Percentiles rank a stretch among this genome's conserved stretches.
Evolutionary conservation across 2,797 vertebrate genomes (phyloP).

Genomic region (Brachyalestes nurse): DNA sequence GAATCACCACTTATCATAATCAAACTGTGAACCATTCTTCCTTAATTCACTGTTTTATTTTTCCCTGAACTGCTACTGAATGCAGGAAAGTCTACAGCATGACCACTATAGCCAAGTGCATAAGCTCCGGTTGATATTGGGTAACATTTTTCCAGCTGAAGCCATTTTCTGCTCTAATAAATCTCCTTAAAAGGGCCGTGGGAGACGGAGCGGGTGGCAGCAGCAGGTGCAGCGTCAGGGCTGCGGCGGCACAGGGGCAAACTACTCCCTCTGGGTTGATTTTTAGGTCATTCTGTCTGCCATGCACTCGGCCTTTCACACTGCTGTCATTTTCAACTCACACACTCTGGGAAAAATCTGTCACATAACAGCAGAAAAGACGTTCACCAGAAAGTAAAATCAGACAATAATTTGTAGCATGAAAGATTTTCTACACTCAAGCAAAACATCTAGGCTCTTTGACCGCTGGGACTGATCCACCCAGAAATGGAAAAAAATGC

Average conservation of each 20-base stretch:
- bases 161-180: constrained; percentile 44
- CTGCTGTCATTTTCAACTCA: background rate
- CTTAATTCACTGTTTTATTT: background rate
- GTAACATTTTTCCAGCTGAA: constrained; percentile 4
- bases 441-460: background rate
- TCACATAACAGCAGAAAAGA: constrained; percentile 7
- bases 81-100: background rate
- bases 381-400: background rate
- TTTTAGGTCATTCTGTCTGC: constrained; percentile 45
- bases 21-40: background rate
- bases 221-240: constrained; percentile 26
- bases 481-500: background rate
- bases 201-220: constrained; percentile 12
- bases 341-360: background rate
- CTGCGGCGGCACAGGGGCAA: background rate
- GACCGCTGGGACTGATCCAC: background rate
- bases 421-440: background rate
- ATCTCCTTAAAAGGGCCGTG: constrained; percentile 34
- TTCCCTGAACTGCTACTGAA: background rate
- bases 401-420: background rate
- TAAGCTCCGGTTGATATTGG: background rate
- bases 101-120: background rate
- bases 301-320: constrained; percentile 9
- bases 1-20: background rate
- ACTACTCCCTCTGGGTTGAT: constrained; percentile 11